Base-by-base conservation (phyloP, 2,888 invertebrate species). In the Trichogramma dendrolimi region DNA sequence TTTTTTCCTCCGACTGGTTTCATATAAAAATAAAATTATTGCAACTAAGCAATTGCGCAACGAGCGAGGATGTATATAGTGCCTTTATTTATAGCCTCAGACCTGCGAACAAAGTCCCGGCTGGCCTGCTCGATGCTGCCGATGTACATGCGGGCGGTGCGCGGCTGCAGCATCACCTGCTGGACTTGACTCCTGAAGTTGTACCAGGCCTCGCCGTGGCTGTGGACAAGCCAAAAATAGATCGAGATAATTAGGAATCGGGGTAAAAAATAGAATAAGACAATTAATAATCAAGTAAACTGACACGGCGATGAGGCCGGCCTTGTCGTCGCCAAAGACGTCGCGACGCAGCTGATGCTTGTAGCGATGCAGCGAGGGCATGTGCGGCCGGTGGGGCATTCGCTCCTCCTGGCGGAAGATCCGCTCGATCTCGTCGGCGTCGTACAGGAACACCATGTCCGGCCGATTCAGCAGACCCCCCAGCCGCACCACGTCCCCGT, bases 161-260 rank as follows among this genome's bases (percentile, higher is more conserved):
- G 83, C 0, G 91, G 87, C 70, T 89, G 87, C 68, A 92, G 80
- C 79, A 92, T 88, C 27, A 89, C 87, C 70, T 89, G 86, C 55
- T 92, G 91, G 5, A 91, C 90, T 73, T 88, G 90, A 5, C 86
- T 86, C 53, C 92, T 83, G 67, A 92, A 87, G 56, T 86, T 84
- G 72, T 90, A 86, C 92, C 92, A 92, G 8, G 87, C 86, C 66
- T 91, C 88, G 2, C 92, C 92, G 72, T 92, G 91, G 0, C 92
- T 92, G 76, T 2, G 76, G 79, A 55, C 55, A 41, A 61, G 55
- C 2, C 10, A 5, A 44, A 4, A 42, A 7, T 39, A 5, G 5
- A 42, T 44, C 55, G 10, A 55, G 7, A 54, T 41, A 11, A 55
- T 47, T 4, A 60, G 51, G 27, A 27, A 38, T 46, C 38, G 47